Conservation (phyloP, 2,888 invertebrate genomes). For the Microctonus brassicae region DNA sequence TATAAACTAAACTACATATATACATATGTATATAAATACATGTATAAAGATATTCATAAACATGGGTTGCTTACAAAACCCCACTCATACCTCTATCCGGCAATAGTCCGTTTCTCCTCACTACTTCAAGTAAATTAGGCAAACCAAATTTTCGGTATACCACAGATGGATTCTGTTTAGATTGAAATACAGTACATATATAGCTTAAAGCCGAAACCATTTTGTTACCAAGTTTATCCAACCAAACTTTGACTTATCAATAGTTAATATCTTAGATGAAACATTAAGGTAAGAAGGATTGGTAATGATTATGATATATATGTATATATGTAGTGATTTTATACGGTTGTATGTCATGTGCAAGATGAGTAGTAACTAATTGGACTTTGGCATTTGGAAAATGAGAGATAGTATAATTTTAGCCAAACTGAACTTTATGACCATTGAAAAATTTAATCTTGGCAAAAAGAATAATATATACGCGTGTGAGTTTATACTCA, state of each 20-base stretch:
- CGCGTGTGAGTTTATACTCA: neutral
- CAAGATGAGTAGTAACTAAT: neutral
- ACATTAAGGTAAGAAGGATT: neutral
- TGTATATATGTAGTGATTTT: neutral
- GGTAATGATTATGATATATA: neutral
- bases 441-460: constrained; percentile 20
- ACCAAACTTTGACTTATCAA: constrained; percentile 23
- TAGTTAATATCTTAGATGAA: constrained; percentile 1
- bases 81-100: neutral
- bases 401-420: constrained; percentile 4
- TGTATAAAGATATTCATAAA: constrained; percentile 1
- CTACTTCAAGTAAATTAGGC: neutral
- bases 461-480: constrained; percentile 3
- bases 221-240: neutral
- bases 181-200: neutral
- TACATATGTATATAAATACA: no score
- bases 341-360: neutral
- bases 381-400: constrained; percentile 6
- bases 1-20: constrained; percentile 8
- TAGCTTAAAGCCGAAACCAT: neutral
- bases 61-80: constrained; percentile 3
- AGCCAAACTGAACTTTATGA: constrained; percentile 5
- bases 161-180: constrained; percentile 17
- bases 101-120: neutral
- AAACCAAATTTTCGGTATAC: constrained; percentile 9